Conservation (phyloP, 2,888 invertebrate genomes). For the Eucera pruinosa region DNA sequence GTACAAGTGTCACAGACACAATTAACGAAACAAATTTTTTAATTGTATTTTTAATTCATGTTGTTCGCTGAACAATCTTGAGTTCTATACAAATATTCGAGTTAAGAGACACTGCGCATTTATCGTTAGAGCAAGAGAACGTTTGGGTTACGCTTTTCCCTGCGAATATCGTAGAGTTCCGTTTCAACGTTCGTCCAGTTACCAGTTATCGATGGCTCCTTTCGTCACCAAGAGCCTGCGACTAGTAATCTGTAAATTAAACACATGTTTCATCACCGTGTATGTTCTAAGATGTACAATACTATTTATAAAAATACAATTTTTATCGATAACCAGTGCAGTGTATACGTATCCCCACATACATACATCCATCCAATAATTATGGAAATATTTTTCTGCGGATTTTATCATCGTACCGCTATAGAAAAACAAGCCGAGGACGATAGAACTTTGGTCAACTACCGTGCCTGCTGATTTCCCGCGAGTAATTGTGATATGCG, state of each 20-base stretch:
- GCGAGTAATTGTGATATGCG: conserved; percentile 15
- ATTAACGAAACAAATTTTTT: conserved; percentile 8
- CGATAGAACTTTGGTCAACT: conserved; percentile 3
- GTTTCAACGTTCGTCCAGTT: background rate
- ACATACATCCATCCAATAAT: conserved; percentile 3
- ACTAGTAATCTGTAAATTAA: conserved; percentile 26
- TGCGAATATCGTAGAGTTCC: background rate
- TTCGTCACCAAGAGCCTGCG: conserved; percentile 7
- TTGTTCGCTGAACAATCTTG: background rate
- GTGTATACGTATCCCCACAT: background rate
- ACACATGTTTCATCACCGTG: conserved; percentile 9
- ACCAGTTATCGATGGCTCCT: conserved; percentile 5
- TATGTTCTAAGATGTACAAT: conserved; percentile 18
- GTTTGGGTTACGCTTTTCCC: background rate
- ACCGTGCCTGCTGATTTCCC: conserved; percentile 23
- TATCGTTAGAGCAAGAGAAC: background rate
- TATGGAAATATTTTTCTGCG: conserved; percentile 32
- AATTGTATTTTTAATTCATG: conserved; percentile 8
- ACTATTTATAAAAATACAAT: conserved; percentile 38
- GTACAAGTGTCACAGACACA: no score
- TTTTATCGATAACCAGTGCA: conserved; percentile 10
- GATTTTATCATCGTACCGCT: conserved; percentile 21
- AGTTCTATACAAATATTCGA: background rate
- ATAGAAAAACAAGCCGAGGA: conserved; percentile 17
- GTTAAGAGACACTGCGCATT: conserved; percentile 8